A percentile compares a stretch with the other conserved stretches of the same genome.
Conservation (phyloP, 1,140 invertebrate genomes). For the Carcinoscorpius rotundicauda region DNA sequence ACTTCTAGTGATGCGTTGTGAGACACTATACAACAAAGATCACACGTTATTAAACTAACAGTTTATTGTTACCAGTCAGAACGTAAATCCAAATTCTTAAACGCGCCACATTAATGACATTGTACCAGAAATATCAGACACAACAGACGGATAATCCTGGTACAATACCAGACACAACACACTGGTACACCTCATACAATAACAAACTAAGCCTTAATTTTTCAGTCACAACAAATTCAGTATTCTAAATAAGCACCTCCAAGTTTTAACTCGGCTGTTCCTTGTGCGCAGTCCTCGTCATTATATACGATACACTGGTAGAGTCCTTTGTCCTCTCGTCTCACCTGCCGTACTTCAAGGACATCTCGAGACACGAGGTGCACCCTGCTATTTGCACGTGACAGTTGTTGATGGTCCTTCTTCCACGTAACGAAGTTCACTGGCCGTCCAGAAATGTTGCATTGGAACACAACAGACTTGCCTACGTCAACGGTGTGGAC, state of each 20-base stretch:
- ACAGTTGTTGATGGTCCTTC: conserved; percentile 62
- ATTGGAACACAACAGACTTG: conserved; percentile 25
- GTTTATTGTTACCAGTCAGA: too few relatives aligned
- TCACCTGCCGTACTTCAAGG: conserved; percentile 48
- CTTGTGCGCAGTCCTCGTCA: conserved; percentile 70
- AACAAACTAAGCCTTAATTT: too few relatives aligned
- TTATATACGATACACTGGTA: conserved; percentile 53
- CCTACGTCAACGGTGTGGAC: conserved; percentile 17
- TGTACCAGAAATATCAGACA: too few relatives aligned
- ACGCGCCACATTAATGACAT: too few relatives aligned
- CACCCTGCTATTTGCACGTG: conserved; percentile 5
- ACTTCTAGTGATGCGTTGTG: too few relatives aligned
- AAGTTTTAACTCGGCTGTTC: conserved; percentile 41
- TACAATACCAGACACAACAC: too few relatives aligned
- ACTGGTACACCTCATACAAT: too few relatives aligned
- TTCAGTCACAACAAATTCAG: too few relatives aligned
- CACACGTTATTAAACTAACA: too few relatives aligned
- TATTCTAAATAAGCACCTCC: conserved; percentile 28
- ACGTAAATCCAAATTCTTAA: too few relatives aligned
- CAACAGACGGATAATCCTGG: too few relatives aligned
- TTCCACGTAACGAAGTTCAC: conserved; percentile 81
- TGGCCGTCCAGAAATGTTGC: conserved; percentile 52
- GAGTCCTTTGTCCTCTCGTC: conserved; percentile 69
- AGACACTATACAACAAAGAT: too few relatives aligned
- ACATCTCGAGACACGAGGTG: conserved; percentile 18